phyloP scores from a whole-genome alignment of 1,140 invertebrate genomes.

The Bacillus rossius region DNA sequence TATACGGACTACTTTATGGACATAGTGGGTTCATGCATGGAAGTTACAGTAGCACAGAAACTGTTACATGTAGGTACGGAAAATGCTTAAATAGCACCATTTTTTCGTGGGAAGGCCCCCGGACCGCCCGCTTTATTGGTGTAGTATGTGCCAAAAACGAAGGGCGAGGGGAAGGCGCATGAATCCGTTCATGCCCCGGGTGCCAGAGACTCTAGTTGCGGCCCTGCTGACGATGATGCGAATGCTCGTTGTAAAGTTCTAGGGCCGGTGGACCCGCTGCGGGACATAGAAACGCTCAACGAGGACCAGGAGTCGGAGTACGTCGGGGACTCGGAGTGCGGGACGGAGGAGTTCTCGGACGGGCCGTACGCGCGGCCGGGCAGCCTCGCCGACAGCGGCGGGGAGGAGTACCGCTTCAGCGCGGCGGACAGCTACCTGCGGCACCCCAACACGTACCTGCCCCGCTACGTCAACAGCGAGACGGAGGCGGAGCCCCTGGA shows the following conservation, averaged over 20 bases:
- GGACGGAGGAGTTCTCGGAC: conserved; percentile 55
- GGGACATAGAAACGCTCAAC: conserved; percentile 60
- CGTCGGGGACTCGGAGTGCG: conserved; percentile 58
- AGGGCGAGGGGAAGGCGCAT: too few relatives aligned
- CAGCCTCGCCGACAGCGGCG: conserved; percentile 38
- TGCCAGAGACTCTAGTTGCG: too few relatives aligned
- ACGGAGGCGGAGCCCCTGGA: conserved; percentile 54
- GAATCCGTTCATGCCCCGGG: too few relatives aligned
- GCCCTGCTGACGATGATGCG: too few relatives aligned
- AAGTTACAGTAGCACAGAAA: too few relatives aligned
- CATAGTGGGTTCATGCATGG: too few relatives aligned
- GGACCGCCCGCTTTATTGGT: too few relatives aligned
- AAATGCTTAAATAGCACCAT: too few relatives aligned
- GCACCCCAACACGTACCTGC: conserved; percentile 81
- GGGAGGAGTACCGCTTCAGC: conserved; percentile 38
- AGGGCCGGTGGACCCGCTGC: conserved; percentile 46
- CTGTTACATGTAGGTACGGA: too few relatives aligned
- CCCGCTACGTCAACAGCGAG: conserved; percentile 62
- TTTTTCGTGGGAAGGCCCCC: too few relatives aligned
- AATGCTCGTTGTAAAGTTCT: conserved; percentile 16
- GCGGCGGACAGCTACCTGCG: conserved; percentile 65
- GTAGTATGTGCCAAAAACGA: too few relatives aligned
- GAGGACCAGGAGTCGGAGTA: conserved; percentile 69
- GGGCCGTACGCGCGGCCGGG: conserved; percentile 27
- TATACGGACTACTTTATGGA: too few relatives aligned